These are phyloP conservation scores for Ammodytes dubius DNA, from an alignment of 2,113 vertebrate species.

Conservation along the genomic window DNA sequence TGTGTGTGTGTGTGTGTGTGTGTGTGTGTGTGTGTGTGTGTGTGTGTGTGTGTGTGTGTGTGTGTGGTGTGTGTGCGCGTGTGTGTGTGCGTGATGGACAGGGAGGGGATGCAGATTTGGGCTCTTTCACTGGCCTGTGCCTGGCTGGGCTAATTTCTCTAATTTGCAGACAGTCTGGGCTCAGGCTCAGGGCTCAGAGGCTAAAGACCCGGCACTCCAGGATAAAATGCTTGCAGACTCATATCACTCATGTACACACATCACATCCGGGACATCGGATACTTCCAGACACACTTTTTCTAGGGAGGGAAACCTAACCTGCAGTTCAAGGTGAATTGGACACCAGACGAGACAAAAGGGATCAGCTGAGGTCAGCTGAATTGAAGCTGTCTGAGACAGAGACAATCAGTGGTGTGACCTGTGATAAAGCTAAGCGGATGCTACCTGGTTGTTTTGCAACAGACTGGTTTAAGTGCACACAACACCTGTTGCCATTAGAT, in stretches of 20 bases:
- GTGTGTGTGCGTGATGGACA: constrained; percentile 23
- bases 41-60: constrained; percentile 3
- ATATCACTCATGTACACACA: constrained; percentile 46
- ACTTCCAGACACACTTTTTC: constrained; percentile 53
- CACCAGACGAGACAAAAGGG: constrained; percentile 39
- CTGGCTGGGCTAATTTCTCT: constrained; percentile 84
- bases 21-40: constrained; percentile 30
- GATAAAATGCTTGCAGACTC: constrained; percentile 37
- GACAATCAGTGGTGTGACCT: constrained; percentile 34
- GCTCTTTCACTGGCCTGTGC: constrained; percentile 74
- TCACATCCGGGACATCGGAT: constrained; percentile 46
- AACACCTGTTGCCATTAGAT: constrained; percentile 31
- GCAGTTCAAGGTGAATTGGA: constrained; percentile 1
- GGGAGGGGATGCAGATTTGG: constrained; percentile 49
- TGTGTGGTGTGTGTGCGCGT: constrained; percentile 17
- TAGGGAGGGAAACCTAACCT: constrained; percentile 40
- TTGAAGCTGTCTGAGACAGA: constrained; percentile 43
- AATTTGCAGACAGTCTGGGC: constrained; percentile 86
- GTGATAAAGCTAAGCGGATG: neutral
- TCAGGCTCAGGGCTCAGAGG: constrained; percentile 75
- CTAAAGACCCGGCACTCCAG: constrained; percentile 55
- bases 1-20: neutral
- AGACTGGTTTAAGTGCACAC: constrained; percentile 13
- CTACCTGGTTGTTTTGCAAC: constrained; percentile 23
- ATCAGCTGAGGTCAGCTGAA: constrained; percentile 68